phyloP scores from a whole-genome alignment of 2,888 invertebrate species.

The Dynastes maya region DNA sequence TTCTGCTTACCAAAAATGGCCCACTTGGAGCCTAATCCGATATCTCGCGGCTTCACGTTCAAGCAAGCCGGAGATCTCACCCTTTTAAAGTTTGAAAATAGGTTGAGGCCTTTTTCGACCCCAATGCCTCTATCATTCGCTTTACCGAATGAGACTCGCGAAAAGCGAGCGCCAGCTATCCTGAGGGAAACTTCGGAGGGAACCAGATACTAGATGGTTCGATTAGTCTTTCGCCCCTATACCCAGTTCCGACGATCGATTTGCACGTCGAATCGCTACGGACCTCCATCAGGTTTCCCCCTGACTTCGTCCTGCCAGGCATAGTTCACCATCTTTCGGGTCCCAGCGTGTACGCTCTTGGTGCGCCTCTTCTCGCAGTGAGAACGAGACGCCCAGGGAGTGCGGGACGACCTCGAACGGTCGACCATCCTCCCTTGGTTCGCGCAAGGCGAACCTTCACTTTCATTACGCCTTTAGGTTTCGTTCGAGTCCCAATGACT shows the following conservation, averaged over 20 bases:
- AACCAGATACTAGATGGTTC: conserved; percentile 86
- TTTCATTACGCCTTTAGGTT: conserved; percentile 80
- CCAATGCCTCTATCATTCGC: conserved; percentile 83
- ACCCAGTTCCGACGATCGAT: conserved; percentile 81
- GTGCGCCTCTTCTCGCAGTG: conserved; percentile 71
- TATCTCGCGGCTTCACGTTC: conserved; percentile 57
- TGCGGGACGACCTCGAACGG: conserved; percentile 69
- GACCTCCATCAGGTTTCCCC: conserved; percentile 82
- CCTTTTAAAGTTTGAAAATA: conserved; percentile 87
- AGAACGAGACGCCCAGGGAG: conserved; percentile 70
- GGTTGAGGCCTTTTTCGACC: conserved; percentile 81
- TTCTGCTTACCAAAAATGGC: conserved; percentile 86
- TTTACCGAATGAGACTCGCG: conserved; percentile 77
- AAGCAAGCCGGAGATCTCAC: conserved; percentile 76
- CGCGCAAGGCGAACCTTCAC: conserved; percentile 69
- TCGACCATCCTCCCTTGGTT: conserved; percentile 70
- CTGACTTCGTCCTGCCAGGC: conserved; percentile 74
- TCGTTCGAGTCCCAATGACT: conserved; percentile 75
- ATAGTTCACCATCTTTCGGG: conserved; percentile 80
- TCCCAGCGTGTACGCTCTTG: conserved; percentile 80
- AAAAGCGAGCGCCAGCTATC: conserved; percentile 76
- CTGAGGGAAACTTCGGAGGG: conserved; percentile 85
- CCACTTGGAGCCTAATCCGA: conserved; percentile 77
- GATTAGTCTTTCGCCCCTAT: conserved; percentile 83
- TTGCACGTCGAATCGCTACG: conserved; percentile 85